phyloP scores from a whole-genome alignment of 2,888 invertebrate genomes.

The Drepana falcataria region DNA sequence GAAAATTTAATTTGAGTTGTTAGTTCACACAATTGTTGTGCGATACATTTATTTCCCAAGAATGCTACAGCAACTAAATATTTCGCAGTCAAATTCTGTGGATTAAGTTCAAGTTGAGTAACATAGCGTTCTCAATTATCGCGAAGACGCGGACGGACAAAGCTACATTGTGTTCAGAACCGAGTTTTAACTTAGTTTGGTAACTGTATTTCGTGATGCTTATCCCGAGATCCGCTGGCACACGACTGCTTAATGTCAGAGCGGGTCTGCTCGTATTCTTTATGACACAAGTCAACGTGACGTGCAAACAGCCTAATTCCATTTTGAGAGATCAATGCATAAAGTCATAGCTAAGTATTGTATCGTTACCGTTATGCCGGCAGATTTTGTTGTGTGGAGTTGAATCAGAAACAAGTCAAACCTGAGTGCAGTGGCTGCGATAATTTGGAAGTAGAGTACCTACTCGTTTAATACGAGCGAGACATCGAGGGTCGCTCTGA shows the following conservation, averaged over 20 bases:
- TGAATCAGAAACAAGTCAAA: too few species aligned
- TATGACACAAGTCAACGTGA: not conserved
- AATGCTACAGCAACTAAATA: not conserved
- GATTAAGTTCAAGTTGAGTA: conserved; percentile 22
- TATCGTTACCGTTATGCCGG: too few species aligned
- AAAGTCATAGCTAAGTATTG: too few species aligned
- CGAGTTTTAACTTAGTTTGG: conserved; percentile 38
- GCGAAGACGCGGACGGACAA: conserved; percentile 30
- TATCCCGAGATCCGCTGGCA: conserved; percentile 6
- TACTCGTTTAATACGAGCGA: too few species aligned
- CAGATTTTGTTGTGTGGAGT: too few species aligned
- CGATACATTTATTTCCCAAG: not conserved
- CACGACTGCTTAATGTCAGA: not conserved
- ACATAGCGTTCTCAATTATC: conserved; percentile 33
- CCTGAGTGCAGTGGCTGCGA: too few species aligned
- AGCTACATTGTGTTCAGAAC: conserved; percentile 28
- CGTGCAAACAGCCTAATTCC: too few species aligned
- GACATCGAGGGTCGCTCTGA: too few species aligned
- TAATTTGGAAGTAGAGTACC: too few species aligned
- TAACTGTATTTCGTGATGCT: conserved; percentile 24
- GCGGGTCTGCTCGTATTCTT: not conserved
- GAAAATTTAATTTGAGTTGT: too few species aligned
- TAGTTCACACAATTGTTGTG: not conserved
- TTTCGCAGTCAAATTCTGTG: conserved; percentile 14
- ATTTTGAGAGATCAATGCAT: too few species aligned